A percentile compares a stretch with the other conserved stretches of the same genome.
Evolutionary conservation across 2,888 invertebrate species (phyloP).

Genomic region (Dendrolimus pini): DNA sequence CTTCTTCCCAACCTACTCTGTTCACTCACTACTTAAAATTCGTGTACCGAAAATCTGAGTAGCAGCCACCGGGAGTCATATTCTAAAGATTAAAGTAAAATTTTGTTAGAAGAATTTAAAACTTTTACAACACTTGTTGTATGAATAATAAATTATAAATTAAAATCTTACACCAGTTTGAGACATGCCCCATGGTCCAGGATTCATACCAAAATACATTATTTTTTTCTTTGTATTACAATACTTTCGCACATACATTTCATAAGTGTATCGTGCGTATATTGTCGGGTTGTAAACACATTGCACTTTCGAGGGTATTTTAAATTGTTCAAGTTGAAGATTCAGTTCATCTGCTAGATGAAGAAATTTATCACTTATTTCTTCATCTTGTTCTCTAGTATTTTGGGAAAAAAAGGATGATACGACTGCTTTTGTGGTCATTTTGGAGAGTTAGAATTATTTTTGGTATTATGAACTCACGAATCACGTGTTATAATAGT

Average conservation of each 20-base stretch:
- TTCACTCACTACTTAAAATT: too few relatives aligned
- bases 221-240: constrained; percentile 81
- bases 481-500: too few relatives aligned
- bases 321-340: constrained; percentile 53
- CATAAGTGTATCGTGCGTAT: constrained; percentile 88
- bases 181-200: constrained; percentile 98
- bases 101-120: too few relatives aligned
- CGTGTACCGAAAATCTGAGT: too few relatives aligned
- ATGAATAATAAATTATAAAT: constrained; percentile 1
- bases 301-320: constrained; percentile 74
- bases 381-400: constrained; percentile 8
- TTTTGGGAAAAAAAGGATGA: constrained; percentile 43
- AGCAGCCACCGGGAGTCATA: too few relatives aligned
- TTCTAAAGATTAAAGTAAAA: too few relatives aligned
- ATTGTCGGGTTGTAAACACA: constrained; percentile 90
- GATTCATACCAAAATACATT: constrained; percentile 95
- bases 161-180: constrained; percentile 87
- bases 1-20: too few relatives aligned
- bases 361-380: constrained; percentile 42
- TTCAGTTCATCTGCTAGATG: constrained; percentile 55
- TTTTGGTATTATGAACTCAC: too few relatives aligned
- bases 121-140: too few relatives aligned
- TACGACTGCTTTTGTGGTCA: constrained; percentile 37
- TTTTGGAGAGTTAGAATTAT: constrained; percentile 4
- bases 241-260: constrained; percentile 83